These are phyloP conservation scores for Amiota communis DNA, from an alignment of 2,888 invertebrate genomes.

Conservation along the genomic window DNA sequence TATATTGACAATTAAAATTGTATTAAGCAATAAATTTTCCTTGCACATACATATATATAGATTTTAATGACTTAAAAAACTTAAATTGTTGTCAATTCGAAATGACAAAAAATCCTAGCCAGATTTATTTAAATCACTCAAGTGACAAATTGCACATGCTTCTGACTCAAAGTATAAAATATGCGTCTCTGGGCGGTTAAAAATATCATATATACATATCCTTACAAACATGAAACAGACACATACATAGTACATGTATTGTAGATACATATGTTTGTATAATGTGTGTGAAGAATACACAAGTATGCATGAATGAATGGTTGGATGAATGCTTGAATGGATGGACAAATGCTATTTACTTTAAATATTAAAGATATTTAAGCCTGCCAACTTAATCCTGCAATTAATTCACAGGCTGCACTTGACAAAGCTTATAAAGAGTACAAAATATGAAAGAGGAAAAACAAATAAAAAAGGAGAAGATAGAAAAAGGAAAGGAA, in stretches of 20 bases:
- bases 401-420: constrained; percentile 25
- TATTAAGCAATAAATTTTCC: background rate
- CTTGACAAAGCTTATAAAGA: constrained; percentile 2
- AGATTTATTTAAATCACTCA: constrained; percentile 17
- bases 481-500: background rate
- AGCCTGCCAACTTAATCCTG: constrained; percentile 19
- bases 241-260: too few relatives aligned
- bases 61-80: too few relatives aligned
- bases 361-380: constrained; percentile 24
- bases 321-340: too few relatives aligned
- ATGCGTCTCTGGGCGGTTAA: constrained; percentile 6
- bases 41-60: background rate
- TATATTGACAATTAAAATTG: too few relatives aligned
- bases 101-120: constrained; percentile 14
- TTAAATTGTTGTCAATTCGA: background rate
- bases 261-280: too few relatives aligned
- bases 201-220: background rate
- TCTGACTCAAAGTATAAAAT: constrained; percentile 3
- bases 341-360: background rate
- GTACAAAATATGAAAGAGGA: background rate
- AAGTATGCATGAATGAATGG: too few relatives aligned
- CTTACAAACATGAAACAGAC: too few relatives aligned
- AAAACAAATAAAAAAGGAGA: background rate
- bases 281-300: too few relatives aligned
- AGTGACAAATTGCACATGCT: background rate